Percentiles rank a stretch among this genome's conserved stretches.
phyloP scores from a whole-genome alignment of 2,888 invertebrate species.

The Scaptomyza reducta region DNA sequence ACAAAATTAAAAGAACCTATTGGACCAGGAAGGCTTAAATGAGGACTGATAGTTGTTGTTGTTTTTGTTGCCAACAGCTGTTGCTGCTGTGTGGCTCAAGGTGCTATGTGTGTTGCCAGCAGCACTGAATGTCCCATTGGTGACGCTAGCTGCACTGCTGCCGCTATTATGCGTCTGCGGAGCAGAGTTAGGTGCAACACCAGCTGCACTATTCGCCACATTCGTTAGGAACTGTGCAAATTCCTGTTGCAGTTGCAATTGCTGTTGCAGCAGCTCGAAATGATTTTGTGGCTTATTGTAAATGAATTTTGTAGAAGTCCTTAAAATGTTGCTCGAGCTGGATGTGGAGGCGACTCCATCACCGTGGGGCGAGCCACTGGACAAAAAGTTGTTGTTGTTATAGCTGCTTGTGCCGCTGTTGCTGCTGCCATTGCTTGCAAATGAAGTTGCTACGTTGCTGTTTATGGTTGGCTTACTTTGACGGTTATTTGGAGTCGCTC shows the following conservation, averaged over 20 bases:
- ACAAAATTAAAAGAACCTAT: slow-evolving; percentile 62
- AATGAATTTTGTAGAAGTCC: slow-evolving; percentile 80
- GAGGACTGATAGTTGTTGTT: slow-evolving; percentile 59
- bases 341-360: slow-evolving; percentile 45
- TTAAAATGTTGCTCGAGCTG: slow-evolving; percentile 62
- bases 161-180: slow-evolving; percentile 29
- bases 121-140: slow-evolving; percentile 13
- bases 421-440: slow-evolving; percentile 17
- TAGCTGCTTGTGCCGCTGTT: slow-evolving; percentile 20
- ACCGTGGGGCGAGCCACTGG: slow-evolving; percentile 27
- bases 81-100: slow-evolving; percentile 18
- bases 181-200: slow-evolving; percentile 14
- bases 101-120: slow-evolving; percentile 13
- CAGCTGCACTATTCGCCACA: slow-evolving; percentile 68
- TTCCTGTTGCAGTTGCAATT: slow-evolving; percentile 80
- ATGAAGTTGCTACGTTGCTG: slow-evolving; percentile 13
- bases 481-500: slow-evolving; percentile 35
- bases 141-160: slow-evolving; percentile 19
- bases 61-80: slow-evolving; percentile 34
- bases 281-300: slow-evolving; percentile 82
- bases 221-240: slow-evolving; percentile 80
- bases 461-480: slow-evolving; percentile 33
- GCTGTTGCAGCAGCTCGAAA: slow-evolving; percentile 79
- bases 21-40: slow-evolving; percentile 66
- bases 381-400: slow-evolving; percentile 25